Base-by-base conservation (phyloP, 23 tunicate species). In the Ciona savignyi region DNA sequence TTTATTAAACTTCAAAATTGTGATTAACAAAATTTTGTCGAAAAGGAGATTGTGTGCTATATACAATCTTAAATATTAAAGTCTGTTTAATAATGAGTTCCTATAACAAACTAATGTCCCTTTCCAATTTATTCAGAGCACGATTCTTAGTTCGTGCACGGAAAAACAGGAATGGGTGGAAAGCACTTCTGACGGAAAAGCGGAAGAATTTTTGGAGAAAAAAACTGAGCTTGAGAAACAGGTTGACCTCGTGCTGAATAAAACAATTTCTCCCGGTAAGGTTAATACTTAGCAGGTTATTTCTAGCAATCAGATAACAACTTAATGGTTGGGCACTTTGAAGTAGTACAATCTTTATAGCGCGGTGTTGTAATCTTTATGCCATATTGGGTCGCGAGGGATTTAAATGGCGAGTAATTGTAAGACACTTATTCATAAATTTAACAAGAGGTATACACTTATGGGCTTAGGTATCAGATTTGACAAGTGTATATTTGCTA, bases 151-250 rank as follows among this genome's bases (percentile, higher is more conserved):
- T 60, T 51, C 96, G 4, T 88, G 96, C 71, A 82, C 51, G 35
- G 96, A 88, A 49, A 88, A 88, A 66, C 80, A 72, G 67, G 96
- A 88, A 66, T 88, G 96, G 96, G 29, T 82, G 0, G 87, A 77
- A 25, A 82, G 72, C 61, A 78, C 70, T 71, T 66, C 87, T 9
- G 87, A 88, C 24, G 96, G 87, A 1, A 77, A 87, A 0, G 73
- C 67, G 34, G 71, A 86, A 2, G 96, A 88, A 15, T 81, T 88
- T 66, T 21, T 88, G 61, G 25, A 32, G 60, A 82, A 77, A 60
- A 88, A 88, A 60, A 34, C 11, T 22, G 96, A 88, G 51, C 35
- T 88, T 68, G 96, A 88, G 62, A 88, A 77, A 27, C 81, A 81
- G 61, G 84, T 82, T 30, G 96, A 88, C 66, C 25, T 29, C 27